Conservation (phyloP, 2,797 vertebrate species). For the Crocodylus rhombifer region DNA sequence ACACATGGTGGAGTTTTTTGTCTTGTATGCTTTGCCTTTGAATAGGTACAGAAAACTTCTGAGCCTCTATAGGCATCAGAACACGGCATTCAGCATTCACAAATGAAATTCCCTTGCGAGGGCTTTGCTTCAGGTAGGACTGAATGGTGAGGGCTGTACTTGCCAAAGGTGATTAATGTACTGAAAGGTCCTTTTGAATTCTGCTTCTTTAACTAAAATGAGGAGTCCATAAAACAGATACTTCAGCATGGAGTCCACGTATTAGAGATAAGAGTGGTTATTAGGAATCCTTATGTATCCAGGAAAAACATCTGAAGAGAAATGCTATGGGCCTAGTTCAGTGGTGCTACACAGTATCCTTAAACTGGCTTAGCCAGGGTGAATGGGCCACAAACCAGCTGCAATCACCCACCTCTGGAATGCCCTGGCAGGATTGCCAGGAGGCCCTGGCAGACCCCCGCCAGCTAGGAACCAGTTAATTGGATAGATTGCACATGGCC, state of each 20-base stretch:
- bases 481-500: background rate
- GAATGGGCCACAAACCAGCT: background rate
- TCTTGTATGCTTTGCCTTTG: conserved; percentile 11
- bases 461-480: background rate
- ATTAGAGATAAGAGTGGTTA: conserved; percentile 15
- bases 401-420: background rate
- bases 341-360: background rate
- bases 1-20: background rate
- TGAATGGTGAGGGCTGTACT: conserved; percentile 26
- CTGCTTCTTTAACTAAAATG: conserved; percentile 20
- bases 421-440: background rate
- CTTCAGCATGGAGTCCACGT: background rate
- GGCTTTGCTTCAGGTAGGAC: background rate
- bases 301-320: background rate
- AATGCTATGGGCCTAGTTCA: background rate
- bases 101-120: conserved; percentile 13
- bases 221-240: conserved; percentile 6
- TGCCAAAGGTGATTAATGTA: conserved; percentile 5
- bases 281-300: background rate
- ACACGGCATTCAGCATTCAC: background rate
- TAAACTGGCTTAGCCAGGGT: background rate
- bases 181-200: conserved; percentile 34
- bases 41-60: conserved; percentile 26
- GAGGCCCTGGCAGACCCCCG: background rate
- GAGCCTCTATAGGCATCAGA: background rate